These are phyloP conservation scores for Cybosia mesomella DNA, from an alignment of 2,888 invertebrate genomes.

Conservation along the genomic window DNA sequence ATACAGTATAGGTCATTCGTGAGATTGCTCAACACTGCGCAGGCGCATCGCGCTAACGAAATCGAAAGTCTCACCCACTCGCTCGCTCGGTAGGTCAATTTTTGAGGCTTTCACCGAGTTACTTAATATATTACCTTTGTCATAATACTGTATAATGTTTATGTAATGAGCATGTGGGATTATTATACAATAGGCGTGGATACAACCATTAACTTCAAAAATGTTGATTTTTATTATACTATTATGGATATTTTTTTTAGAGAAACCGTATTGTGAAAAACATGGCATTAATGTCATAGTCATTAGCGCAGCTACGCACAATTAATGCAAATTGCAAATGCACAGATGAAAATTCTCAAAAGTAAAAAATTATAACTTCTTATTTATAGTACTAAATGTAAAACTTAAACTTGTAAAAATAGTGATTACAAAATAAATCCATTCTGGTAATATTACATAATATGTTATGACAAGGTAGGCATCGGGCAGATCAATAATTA, in stretches of 20 bases:
- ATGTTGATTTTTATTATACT: slow-evolving; percentile 24
- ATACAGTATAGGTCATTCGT: slow-evolving; percentile 68
- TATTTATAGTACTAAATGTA: neutral
- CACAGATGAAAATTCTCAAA: neutral
- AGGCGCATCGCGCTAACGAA: slow-evolving; percentile 62
- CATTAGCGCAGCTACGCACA: too few species aligned
- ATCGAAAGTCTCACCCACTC: slow-evolving; percentile 76
- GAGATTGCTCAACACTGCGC: slow-evolving; percentile 60
- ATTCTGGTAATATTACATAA: slow-evolving; percentile 51
- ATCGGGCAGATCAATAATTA: slow-evolving; percentile 60
- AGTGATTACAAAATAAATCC: slow-evolving; percentile 31
- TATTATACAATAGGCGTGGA: slow-evolving; percentile 43
- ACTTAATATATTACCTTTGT: slow-evolving; percentile 68
- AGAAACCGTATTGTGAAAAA: neutral
- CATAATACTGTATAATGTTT: slow-evolving; percentile 51
- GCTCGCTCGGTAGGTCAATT: slow-evolving; percentile 68
- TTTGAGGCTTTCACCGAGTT: slow-evolving; percentile 59
- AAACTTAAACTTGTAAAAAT: slow-evolving; percentile 3
- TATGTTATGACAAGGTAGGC: slow-evolving; percentile 60
- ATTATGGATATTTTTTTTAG: slow-evolving; percentile 14
- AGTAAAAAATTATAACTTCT: neutral
- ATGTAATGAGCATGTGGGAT: slow-evolving; percentile 47
- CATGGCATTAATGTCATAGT: neutral
- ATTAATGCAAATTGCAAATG: neutral
- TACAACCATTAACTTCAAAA: slow-evolving; percentile 29